Percentiles rank a stretch among this genome's conserved stretches.
phyloP scores from a whole-genome alignment of 1,140 invertebrate genomes.

The Bemisia tabaci region DNA sequence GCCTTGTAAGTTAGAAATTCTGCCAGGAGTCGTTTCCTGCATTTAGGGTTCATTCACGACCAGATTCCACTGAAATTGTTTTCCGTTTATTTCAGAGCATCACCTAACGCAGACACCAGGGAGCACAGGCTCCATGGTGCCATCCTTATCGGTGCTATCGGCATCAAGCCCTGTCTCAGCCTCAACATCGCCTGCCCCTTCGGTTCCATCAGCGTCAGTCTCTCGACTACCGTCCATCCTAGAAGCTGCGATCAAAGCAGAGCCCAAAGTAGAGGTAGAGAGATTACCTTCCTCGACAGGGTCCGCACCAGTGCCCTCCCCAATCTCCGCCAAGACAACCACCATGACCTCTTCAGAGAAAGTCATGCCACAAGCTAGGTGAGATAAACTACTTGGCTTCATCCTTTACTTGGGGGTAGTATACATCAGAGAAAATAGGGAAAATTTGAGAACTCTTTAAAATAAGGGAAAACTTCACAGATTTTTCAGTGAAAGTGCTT shows the following conservation, averaged over 20 bases:
- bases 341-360: conserved; percentile 19
- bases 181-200: conserved; percentile 21
- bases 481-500: too few relatives aligned
- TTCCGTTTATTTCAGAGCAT: too few relatives aligned
- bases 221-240: conserved; percentile 46
- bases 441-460: too few relatives aligned
- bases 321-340: conserved; percentile 4
- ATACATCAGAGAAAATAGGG: too few relatives aligned
- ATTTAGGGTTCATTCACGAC: too few relatives aligned
- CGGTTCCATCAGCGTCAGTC: too few relatives aligned
- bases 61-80: too few relatives aligned
- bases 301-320: conserved; percentile 8
- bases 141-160: conserved; percentile 20
- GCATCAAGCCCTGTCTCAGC: conserved; percentile 27
- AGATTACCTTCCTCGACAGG: conserved; percentile 32
- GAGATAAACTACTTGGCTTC: conserved; percentile 5
- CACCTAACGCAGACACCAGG: conserved; percentile 2
- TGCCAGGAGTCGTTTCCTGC: too few relatives aligned
- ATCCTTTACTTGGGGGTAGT: too few relatives aligned
- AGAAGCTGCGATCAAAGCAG: conserved; percentile 72
- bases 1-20: too few relatives aligned
- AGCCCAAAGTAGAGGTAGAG: conserved; percentile 72
- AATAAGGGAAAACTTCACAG: too few relatives aligned
- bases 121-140: conserved; percentile 8
- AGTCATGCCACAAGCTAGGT: conserved; percentile 24